These are phyloP conservation scores for Anhinga anhinga DNA, from an alignment of 2,113 vertebrate genomes.

Conservation along the genomic window DNA sequence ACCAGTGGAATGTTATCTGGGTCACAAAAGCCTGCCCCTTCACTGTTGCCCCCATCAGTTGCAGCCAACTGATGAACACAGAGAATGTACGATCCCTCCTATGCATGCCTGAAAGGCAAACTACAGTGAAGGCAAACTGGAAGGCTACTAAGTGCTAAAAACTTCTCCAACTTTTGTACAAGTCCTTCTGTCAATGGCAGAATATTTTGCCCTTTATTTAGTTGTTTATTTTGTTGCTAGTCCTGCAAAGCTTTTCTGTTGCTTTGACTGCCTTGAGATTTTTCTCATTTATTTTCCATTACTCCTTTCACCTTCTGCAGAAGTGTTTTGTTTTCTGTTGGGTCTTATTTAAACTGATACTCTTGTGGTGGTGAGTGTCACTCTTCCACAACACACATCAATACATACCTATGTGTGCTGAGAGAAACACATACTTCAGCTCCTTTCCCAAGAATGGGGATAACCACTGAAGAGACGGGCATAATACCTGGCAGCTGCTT, in stretches of 20 bases:
- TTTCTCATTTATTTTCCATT: not conserved
- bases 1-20: not conserved
- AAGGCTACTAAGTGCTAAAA: not conserved
- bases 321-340: not conserved
- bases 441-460: not conserved
- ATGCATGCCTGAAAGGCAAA: not conserved
- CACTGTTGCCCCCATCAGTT: not conserved
- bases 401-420: accelerated
- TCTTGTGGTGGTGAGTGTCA: not conserved
- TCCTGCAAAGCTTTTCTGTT: not conserved
- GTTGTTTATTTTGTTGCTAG: not conserved
- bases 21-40: not conserved
- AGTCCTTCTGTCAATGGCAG: not conserved
- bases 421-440: not conserved
- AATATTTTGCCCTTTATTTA: not conserved
- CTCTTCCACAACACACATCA: not conserved
- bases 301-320: not conserved
- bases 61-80: not conserved
- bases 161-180: not conserved
- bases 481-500: not conserved
- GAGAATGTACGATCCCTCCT: not conserved
- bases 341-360: not conserved
- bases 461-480: not conserved
- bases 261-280: not conserved
- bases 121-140: not conserved